Conservation (phyloP, 2,888 invertebrate species). For the Amiota mariae region DNA sequence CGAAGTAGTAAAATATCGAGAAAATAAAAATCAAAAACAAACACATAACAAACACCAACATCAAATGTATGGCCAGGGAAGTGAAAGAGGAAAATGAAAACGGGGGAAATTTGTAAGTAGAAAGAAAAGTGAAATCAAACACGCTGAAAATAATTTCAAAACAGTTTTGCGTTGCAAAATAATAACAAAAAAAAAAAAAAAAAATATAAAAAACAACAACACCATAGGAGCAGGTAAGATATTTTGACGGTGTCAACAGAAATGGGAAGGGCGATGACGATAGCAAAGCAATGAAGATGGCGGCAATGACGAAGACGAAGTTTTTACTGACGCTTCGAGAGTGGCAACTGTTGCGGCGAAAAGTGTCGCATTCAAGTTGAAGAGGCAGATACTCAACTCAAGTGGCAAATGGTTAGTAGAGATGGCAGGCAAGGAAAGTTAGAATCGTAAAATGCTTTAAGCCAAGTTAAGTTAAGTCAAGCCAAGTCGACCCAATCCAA, state of each 20-base stretch:
- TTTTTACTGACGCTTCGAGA: slow-evolving; percentile 9
- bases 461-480: background rate
- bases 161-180: slow-evolving; percentile 51
- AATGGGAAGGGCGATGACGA: background rate
- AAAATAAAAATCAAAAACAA: too few species aligned
- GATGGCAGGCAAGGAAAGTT: background rate
- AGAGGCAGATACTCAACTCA: slow-evolving; percentile 54
- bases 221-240: slow-evolving; percentile 25
- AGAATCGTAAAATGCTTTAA: background rate
- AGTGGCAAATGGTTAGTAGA: slow-evolving; percentile 47
- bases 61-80: too few species aligned
- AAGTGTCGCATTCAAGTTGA: slow-evolving; percentile 57
- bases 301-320: background rate
- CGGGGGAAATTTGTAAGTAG: slow-evolving; percentile 39
- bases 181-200: background rate
- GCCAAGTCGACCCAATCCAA: background rate
- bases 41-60: too few species aligned
- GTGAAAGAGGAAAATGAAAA: background rate
- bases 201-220: background rate
- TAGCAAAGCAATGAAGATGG: background rate
- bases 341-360: slow-evolving; percentile 62
- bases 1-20: too few species aligned
- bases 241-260: slow-evolving; percentile 24
- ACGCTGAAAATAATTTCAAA: slow-evolving; percentile 62
- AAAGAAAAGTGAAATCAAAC: slow-evolving; percentile 64